Evolutionary conservation across 1,140 invertebrate species (phyloP).

Genomic region (Sitodiplosis mosellana): DNA sequence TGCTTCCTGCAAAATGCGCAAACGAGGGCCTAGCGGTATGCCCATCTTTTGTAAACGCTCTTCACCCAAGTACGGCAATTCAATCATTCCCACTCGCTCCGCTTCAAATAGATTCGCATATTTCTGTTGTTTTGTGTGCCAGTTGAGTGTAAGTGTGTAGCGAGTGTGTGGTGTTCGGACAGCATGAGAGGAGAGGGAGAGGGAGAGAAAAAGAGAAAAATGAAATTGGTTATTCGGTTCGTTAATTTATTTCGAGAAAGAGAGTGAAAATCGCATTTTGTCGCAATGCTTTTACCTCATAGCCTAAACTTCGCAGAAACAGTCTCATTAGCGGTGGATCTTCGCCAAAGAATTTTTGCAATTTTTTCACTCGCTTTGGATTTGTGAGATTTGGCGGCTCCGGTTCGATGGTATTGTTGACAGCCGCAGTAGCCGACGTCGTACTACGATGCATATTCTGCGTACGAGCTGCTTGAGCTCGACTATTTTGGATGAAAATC

Average conservation of each 20-base stretch:
- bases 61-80: constrained; percentile 79
- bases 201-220: constrained; percentile 8
- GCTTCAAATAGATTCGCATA: constrained; percentile 70
- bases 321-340: constrained; percentile 77
- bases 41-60: constrained; percentile 76
- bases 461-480: constrained; percentile 20
- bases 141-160: too few relatives aligned
- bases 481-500: constrained; percentile 2
- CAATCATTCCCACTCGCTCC: constrained; percentile 79
- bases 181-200: too few relatives aligned
- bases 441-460: constrained; percentile 25
- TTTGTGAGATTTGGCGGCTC: constrained; percentile 54
- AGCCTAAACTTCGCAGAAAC: constrained; percentile 80
- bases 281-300: constrained; percentile 46
- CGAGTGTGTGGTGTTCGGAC: too few relatives aligned
- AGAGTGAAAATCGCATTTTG: not conserved
- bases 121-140: too few relatives aligned
- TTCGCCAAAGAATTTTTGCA: constrained; percentile 84
- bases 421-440: constrained; percentile 19
- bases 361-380: constrained; percentile 62
- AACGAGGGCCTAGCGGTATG: constrained; percentile 69
- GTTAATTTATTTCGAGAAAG: not conserved
- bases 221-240: not conserved
- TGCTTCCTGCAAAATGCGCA: constrained; percentile 79
- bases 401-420: constrained; percentile 25